These are phyloP conservation scores for Agriopis aurantiaria DNA, from an alignment of 2,888 invertebrate genomes.

Conservation along the genomic window DNA sequence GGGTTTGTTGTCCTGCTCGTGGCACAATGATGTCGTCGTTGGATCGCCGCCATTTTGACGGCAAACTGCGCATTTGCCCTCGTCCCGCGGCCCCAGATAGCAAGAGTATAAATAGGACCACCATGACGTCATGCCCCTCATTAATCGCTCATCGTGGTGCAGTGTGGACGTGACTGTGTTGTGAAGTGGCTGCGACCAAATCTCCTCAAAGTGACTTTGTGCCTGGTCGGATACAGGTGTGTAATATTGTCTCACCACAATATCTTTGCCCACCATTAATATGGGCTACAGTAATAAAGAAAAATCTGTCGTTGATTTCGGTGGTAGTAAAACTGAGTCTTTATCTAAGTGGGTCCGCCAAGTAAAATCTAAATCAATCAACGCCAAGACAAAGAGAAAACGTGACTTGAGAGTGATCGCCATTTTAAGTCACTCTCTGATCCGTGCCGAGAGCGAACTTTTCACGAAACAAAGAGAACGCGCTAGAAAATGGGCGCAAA, in stretches of 20 bases:
- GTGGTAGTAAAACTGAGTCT: constrained; percentile 86
- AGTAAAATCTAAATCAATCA: constrained; percentile 87
- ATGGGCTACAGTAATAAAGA: constrained; percentile 82
- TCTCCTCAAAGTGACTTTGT: constrained; percentile 66
- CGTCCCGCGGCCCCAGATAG: constrained; percentile 53
- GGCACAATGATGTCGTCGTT: constrained; percentile 32
- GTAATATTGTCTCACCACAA: constrained; percentile 73
- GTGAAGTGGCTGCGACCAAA: constrained; percentile 66
- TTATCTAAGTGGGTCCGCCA: constrained; percentile 88
- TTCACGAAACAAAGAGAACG: constrained; percentile 88
- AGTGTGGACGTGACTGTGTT: constrained; percentile 68
- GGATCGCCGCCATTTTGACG: constrained; percentile 72
- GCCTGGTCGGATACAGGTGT: constrained; percentile 84
- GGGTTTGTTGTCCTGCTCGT: constrained; percentile 39
- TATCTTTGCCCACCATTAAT: constrained; percentile 66
- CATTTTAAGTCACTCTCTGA: constrained; percentile 87
- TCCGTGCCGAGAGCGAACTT: constrained; percentile 87
- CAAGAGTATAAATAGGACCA: constrained; percentile 65
- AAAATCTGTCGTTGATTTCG: constrained; percentile 80
- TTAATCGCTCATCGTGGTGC: constrained; percentile 60
- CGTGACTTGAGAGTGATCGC: constrained; percentile 89
- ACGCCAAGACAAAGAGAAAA: constrained; percentile 85
- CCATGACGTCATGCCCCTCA: constrained; percentile 75
- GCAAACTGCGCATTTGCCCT: constrained; percentile 67
- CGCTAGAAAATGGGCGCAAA: constrained; percentile 87